These are phyloP conservation scores for Timandra comae DNA, from an alignment of 2,888 invertebrate species.

Conservation along the genomic window DNA sequence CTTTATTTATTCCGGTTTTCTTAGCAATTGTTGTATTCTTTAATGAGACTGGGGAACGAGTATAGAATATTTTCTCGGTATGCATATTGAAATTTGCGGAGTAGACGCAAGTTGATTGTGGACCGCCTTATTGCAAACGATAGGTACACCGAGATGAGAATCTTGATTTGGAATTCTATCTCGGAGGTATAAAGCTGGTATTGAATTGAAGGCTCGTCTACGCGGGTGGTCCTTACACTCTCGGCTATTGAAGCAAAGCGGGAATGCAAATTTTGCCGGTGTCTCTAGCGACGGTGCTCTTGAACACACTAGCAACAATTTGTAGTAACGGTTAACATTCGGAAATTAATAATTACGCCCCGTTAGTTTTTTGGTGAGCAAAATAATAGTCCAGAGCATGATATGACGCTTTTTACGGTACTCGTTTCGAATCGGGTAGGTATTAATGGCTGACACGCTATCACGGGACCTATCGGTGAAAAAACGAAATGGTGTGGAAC, in stretches of 20 bases:
- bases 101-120: constrained; percentile 54
- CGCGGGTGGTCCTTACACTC: constrained; percentile 73
- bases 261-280: constrained; percentile 71
- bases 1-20: constrained; percentile 37
- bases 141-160: constrained; percentile 36
- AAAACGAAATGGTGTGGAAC: constrained; percentile 55
- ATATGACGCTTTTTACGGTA: constrained; percentile 28
- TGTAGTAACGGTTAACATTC: constrained; percentile 36
- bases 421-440: constrained; percentile 26
- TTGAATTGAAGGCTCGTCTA: constrained; percentile 47
- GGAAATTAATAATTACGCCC: constrained; percentile 29
- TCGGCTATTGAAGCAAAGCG: constrained; percentile 58
- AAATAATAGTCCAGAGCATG: constrained; percentile 27
- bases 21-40: constrained; percentile 34
- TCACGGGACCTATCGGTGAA: constrained; percentile 38
- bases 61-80: constrained; percentile 40
- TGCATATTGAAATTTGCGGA: constrained; percentile 52
- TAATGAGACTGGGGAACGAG: constrained; percentile 29
- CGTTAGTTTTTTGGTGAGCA: constrained; percentile 23
- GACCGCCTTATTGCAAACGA: constrained; percentile 53
- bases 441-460: constrained; percentile 32
- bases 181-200: constrained; percentile 60
- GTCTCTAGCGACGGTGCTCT: constrained; percentile 48
- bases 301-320: constrained; percentile 47
- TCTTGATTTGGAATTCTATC: constrained; percentile 50